These are phyloP conservation scores for Paragorgia papillata DNA, from an alignment of 92 coral and sea anemone genomes.

Conservation along the genomic window DNA sequence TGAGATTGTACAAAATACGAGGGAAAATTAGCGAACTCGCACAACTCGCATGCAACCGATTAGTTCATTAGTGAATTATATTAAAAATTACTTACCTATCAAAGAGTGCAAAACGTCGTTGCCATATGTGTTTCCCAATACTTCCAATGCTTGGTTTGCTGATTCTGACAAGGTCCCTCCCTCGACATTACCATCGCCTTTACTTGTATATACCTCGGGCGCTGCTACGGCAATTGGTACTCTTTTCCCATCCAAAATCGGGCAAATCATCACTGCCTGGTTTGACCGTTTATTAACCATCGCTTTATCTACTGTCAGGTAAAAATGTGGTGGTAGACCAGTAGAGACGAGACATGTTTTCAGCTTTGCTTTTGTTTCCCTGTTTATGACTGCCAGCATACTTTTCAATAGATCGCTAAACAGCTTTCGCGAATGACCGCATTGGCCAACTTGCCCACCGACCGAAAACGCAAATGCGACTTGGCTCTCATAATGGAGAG, in stretches of 20 bases:
- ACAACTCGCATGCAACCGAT: background rate
- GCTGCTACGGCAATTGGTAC: conserved; percentile 26
- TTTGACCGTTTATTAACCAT: conserved; percentile 20
- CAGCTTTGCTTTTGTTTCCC: conserved; percentile 6
- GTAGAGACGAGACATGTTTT: conserved; percentile 6
- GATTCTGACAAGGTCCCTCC: conserved; percentile 14
- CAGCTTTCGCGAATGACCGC: conserved; percentile 32
- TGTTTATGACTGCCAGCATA: conserved; percentile 13
- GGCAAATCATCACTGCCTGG: conserved; percentile 9
- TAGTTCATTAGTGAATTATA: background rate
- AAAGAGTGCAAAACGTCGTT: conserved; percentile 4
- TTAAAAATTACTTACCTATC: conserved; percentile 3
- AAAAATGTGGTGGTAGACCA: conserved; percentile 27
- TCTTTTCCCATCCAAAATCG: conserved; percentile 10
- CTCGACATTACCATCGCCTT: background rate
- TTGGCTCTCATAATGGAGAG: conserved; percentile 25
- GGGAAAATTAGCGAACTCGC: background rate
- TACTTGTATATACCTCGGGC: conserved; percentile 13
- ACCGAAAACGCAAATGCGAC: conserved; percentile 26
- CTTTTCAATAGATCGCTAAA: conserved; percentile 14
- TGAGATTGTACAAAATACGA: no score
- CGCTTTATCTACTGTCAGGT: conserved; percentile 24
- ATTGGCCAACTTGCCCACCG: conserved; percentile 32
- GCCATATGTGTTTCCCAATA: conserved; percentile 9
- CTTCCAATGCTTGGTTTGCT: conserved; percentile 27